Percentiles rank a stretch among this genome's conserved stretches.
These are phyloP conservation scores for Gymnocephalus cernua DNA, from an alignment of 2,113 vertebrate species.

Conservation along the genomic window DNA sequence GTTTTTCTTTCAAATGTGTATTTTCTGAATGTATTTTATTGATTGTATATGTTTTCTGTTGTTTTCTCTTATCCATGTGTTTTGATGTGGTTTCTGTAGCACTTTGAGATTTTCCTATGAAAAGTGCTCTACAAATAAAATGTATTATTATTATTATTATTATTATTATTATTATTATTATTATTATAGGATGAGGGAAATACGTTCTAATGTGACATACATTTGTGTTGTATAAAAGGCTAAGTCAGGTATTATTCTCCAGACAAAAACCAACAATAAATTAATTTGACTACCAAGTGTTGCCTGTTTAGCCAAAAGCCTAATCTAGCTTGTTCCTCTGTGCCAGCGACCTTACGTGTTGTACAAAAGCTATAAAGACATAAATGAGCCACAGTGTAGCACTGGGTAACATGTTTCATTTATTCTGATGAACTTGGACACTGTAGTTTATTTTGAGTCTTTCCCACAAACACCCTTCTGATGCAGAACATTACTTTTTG, in stretches of 20 bases:
- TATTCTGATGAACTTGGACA: not conserved
- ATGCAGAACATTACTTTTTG: not conserved
- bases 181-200: not conserved
- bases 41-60: too few relatives aligned
- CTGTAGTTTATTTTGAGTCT: too few relatives aligned
- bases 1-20: too few relatives aligned
- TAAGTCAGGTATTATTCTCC: not conserved
- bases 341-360: not conserved
- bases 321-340: not conserved
- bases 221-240: not conserved
- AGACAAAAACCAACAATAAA: not conserved
- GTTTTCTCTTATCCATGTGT: too few relatives aligned
- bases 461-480: not conserved
- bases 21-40: too few relatives aligned
- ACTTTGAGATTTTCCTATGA: too few relatives aligned
- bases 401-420: not conserved
- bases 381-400: not conserved
- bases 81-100: too few relatives aligned
- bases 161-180: too few relatives aligned
- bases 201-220: not conserved
- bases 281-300: not conserved
- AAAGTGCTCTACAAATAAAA: too few relatives aligned
- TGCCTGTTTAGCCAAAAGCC: not conserved
- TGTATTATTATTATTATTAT: too few relatives aligned
- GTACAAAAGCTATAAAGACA: not conserved